Evolutionary conservation across 2,113 vertebrate genomes (phyloP), one percentile per base, ranked within the genome.

Genomic region (Mixornis gularis): DNA sequence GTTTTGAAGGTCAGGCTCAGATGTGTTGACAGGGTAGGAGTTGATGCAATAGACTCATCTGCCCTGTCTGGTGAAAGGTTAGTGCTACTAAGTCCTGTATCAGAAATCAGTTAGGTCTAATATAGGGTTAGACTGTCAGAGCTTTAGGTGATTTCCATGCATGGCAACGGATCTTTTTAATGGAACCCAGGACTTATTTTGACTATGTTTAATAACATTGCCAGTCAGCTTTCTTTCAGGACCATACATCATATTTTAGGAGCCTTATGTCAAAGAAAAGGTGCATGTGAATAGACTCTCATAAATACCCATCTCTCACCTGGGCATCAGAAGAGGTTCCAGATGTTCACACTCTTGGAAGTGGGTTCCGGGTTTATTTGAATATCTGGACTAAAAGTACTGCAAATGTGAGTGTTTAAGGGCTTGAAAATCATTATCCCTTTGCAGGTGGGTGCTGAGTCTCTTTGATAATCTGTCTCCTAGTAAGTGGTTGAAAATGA

Each of bases 1-100:
- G 30, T 59, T 90, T 70, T 59, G 76, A 72, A 90, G 72, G 63
- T 73, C 68, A 80, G n/a, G 49, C 53, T 91, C n/a, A 77, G 76
- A 46, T 51, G 11, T 20, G 13, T 58, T 51, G 64, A 32, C 46
- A 70, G 55, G 38, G 29, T 38, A 43, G 56, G 36, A 70, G 29
- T 58, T 92, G 44, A 63, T 34, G 44, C 46, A 88, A 21, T 9
- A 74, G 52, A 62, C 30, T 59, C n/a, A 46, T 60, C 78, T 88
- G 25, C 49, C 25, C 15, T 29, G 25, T 16, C 38, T 80, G 72
- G 24, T 41, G 30, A 70, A 86, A 86, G 30, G 27, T 55, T 52
- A 73, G 21, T 2, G 1, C 49, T 90, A 17, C 26, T 78, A 62
- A 53, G 13, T 89, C 68, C 22, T 62, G 19, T 34, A 20, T 51